These are phyloP conservation scores for Pinctada fucata DNA, from an alignment of 2,888 invertebrate species.

Conservation along the genomic window DNA sequence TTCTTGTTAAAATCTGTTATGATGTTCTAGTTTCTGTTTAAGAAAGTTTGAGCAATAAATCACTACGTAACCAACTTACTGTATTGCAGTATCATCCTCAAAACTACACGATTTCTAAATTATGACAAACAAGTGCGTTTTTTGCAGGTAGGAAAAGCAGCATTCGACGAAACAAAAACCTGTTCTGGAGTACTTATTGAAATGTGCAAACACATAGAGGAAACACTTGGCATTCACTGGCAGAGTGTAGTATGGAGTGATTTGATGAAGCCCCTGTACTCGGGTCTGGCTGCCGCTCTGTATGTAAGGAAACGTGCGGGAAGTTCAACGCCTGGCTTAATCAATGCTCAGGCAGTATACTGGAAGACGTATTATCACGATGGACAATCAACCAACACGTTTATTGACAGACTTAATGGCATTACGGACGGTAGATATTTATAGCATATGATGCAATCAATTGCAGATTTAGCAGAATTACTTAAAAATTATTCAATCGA, in stretches of 20 bases:
- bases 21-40: no score
- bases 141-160: constrained; percentile 7
- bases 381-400: not conserved
- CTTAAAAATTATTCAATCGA: no score
- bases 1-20: no score
- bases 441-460: no score
- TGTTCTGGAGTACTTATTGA: not conserved
- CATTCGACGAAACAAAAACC: constrained; percentile 15
- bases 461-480: no score
- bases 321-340: constrained; percentile 17
- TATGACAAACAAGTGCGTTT: not conserved
- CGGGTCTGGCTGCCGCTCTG: constrained; percentile 25
- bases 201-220: constrained; percentile 12
- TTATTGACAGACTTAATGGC: not conserved
- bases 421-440: not conserved
- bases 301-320: constrained; percentile 13
- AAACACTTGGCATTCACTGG: constrained; percentile 21
- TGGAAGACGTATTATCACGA: constrained; percentile 28
- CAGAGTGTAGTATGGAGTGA: constrained; percentile 18
- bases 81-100: no score
- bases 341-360: constrained; percentile 16
- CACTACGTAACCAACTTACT: no score
- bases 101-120: not conserved
- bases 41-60: no score
- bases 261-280: constrained; percentile 33